phyloP scores from a whole-genome alignment of 1,140 invertebrate genomes.

The Leptonema lineaticorne region DNA sequence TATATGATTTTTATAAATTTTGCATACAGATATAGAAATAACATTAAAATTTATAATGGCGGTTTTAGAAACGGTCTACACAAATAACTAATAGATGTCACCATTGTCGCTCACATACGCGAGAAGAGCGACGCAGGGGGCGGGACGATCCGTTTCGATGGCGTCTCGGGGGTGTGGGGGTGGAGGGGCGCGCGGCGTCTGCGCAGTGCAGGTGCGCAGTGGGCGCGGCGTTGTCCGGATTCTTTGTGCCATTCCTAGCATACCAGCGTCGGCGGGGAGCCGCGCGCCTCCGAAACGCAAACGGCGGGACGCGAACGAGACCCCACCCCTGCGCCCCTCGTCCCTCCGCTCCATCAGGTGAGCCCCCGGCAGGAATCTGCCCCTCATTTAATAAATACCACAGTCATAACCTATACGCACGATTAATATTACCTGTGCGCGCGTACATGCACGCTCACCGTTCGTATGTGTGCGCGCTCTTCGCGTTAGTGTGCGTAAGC shows the following conservation, averaged over 20 bases:
- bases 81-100: background rate
- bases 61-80: too few relatives aligned
- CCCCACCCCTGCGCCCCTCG: conserved; percentile 14
- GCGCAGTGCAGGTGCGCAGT: conserved; percentile 65
- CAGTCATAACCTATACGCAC: too few relatives aligned
- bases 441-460: background rate
- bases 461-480: background rate
- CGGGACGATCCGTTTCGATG: conserved; percentile 46
- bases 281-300: conserved; percentile 21
- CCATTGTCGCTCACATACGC: background rate
- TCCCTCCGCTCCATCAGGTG: background rate
- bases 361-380: background rate
- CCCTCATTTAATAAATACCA: too few relatives aligned
- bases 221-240: conserved; percentile 85
- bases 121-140: background rate
- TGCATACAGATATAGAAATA: too few relatives aligned
- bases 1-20: too few relatives aligned
- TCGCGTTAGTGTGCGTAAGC: background rate
- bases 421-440: too few relatives aligned
- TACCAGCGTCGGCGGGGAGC: conserved; percentile 60
- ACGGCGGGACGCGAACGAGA: background rate
- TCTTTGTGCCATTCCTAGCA: conserved; percentile 93
- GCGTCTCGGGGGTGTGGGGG: conserved; percentile 24
- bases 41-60: too few relatives aligned
- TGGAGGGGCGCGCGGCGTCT: conserved; percentile 41